Base-by-base conservation (phyloP, 1,140 invertebrate species). In the Drosophila orosa region DNA sequence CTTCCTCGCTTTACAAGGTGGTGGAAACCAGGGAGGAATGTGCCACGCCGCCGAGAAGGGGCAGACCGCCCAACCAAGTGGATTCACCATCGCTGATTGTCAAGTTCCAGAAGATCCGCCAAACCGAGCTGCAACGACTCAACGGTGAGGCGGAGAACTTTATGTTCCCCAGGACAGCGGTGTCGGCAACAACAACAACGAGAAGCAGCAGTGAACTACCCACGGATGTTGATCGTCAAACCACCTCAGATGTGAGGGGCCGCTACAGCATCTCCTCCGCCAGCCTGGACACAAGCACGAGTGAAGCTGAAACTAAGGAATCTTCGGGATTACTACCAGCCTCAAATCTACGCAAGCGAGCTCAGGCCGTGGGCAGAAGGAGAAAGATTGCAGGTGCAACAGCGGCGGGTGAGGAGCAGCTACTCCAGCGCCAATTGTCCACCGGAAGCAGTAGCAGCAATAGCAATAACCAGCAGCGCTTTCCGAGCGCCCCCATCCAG, bases 91-190 rank as follows among this genome's bases (percentile, higher is more conserved):
- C 94, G 92, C 60, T 95, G 17, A 95, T 96, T 5, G 95, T 96
- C 0, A 95, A 96, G 72, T 96, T 96, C 75, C 94, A 94, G 57
- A 95, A 95, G 56, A 94, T 96, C 5, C 93, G 96, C 22, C 94
- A 95, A 54, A 95, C 96, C 0, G 96, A 97, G 91, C 78, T 97
- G 19, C 95, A 95, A 0, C 93, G 95, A 19, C 85, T 97, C 2
- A 97, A 96, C 62, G 95, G 96, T 65, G 96, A 97, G 90, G 96
- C 96, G 0, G 96, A 96, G 76, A 96, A 95, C 52, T 97, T 97
- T 86, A 95, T 97, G 94, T 97, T 97, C 89, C 94, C 95, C 0
- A 94, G 94, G 66, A 93, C 94, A 31, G 94, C 94, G 31, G 59
- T 60, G 24, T 94, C 94, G 24, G 93, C 94, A 22, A 94, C 94